Conservation (phyloP, 2,888 invertebrate species). For the Tinea semifulvella region DNA sequence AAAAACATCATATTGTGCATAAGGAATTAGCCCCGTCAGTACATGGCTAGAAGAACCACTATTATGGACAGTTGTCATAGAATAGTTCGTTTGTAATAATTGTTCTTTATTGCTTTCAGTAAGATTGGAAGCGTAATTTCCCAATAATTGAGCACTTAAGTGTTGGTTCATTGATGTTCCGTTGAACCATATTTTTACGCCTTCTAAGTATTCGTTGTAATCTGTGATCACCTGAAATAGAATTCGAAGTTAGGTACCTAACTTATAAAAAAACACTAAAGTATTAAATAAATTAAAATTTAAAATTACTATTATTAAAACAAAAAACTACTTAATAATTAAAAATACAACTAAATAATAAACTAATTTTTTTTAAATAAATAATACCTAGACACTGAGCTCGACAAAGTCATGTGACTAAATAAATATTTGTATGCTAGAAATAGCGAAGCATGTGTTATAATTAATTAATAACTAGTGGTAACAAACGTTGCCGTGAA, state of each 20-base stretch:
- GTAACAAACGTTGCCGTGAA: background rate
- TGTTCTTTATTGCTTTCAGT: slow-evolving; percentile 7
- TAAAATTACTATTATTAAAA: too few relatives aligned
- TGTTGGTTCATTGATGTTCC: slow-evolving; percentile 50
- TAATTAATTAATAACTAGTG: background rate
- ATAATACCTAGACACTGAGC: too few relatives aligned
- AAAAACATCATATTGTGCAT: slow-evolving; percentile 91
- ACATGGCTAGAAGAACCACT: slow-evolving; percentile 78
- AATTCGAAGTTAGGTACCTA: slow-evolving; percentile 16
- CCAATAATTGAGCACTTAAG: slow-evolving; percentile 29
- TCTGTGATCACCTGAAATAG: slow-evolving; percentile 53
- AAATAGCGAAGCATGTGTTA: too few relatives aligned
- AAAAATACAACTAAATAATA: too few relatives aligned
- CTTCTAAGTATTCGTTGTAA: slow-evolving; percentile 70
- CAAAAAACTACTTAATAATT: too few relatives aligned
- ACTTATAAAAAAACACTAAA: too few relatives aligned
- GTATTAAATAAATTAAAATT: too few relatives aligned
- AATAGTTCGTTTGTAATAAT: slow-evolving; percentile 64
- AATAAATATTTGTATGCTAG: too few relatives aligned
- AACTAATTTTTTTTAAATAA: too few relatives aligned
- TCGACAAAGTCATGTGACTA: too few relatives aligned
- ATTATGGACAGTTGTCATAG: slow-evolving; percentile 75
- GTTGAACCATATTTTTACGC: slow-evolving; percentile 72
- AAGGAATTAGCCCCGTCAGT: slow-evolving; percentile 82
- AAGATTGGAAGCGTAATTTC: slow-evolving; percentile 14